Evolutionary conservation across 2,113 vertebrate species (phyloP).

Genomic region (Megaceryle maxima): DNA sequence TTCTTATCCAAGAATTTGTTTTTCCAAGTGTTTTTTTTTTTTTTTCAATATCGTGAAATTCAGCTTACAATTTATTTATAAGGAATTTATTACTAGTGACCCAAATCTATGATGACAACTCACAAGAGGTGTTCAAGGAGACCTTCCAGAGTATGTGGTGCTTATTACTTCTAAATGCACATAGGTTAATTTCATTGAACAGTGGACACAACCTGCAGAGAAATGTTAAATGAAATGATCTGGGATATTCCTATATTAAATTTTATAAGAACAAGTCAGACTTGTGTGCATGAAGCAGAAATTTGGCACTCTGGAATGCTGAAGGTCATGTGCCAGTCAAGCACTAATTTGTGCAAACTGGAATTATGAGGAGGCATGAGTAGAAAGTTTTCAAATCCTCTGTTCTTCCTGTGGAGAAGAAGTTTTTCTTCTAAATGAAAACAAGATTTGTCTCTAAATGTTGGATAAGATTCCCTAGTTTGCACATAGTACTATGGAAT

Average conservation of each 20-base stretch:
- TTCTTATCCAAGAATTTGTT: background rate
- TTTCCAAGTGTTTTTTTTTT: background rate
- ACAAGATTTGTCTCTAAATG: background rate
- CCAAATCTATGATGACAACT: background rate
- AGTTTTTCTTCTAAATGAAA: background rate
- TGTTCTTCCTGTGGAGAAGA: background rate
- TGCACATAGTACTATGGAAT: background rate
- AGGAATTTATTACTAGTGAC: conserved; percentile 22
- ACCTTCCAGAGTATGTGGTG: background rate
- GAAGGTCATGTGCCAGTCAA: background rate
- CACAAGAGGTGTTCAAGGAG: background rate
- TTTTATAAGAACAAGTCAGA: background rate
- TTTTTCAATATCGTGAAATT: conserved; percentile 9
- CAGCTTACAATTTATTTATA: background rate
- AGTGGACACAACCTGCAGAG: background rate
- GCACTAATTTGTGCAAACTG: background rate
- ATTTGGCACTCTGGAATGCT: background rate
- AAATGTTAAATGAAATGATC: conserved; percentile 1
- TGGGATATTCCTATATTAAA: background rate
- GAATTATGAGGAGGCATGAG: background rate
- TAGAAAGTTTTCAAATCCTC: background rate
- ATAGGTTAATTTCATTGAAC: background rate
- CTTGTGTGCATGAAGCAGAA: background rate
- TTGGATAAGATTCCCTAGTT: background rate
- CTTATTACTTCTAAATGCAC: background rate